Evolutionary conservation across 2,797 vertebrate genomes (phyloP), one percentile per base, ranked within the genome.

Genomic region (Pangasius mekongensis): DNA sequence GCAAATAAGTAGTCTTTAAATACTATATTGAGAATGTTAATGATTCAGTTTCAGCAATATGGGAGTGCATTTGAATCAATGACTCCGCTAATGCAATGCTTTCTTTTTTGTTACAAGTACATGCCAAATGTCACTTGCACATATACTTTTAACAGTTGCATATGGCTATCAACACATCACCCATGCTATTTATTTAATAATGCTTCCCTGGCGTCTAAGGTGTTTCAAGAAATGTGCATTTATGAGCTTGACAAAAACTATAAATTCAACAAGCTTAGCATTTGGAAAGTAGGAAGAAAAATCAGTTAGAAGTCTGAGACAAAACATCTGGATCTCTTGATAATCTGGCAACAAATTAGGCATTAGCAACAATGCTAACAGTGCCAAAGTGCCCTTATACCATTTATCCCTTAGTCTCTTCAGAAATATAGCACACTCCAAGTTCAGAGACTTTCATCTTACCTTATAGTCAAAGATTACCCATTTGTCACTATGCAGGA

Each of bases 1-100:
- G 88, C 80, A 87, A 89, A 89, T 83, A 89, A 83, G 78, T 89
- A 89, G 88, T 89, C 54, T 83, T 89, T 89, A 82, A 83, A 88
- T 56, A 86, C 81, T 73, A 27, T 81, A 84, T 85, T 58, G 56
- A 74, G 74, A 90, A 88, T 88, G 85, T 86, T 86, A 86, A 83
- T 27, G 36, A 66, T 90, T 87, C 60, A 27, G 85, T 87, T 89
- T 87, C 78, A 84, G 89, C 89, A 90, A 88, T 90, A 90, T 87
- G 56, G 56, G 43, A n/a, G 73, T 39, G 69, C 22, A 30, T 87
- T 87, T 87, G 49, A 81, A 36, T 67, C 52, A 67, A 62, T 62
- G 49, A 36, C 69, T 77, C 54, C 67, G 62, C 73, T 74, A 69
- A 84, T 88, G 84, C 87, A 88, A 84, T 78, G 84, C 36, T 86